Base-by-base conservation (phyloP, 1,140 invertebrate species). In the Plodia interpunctella region DNA sequence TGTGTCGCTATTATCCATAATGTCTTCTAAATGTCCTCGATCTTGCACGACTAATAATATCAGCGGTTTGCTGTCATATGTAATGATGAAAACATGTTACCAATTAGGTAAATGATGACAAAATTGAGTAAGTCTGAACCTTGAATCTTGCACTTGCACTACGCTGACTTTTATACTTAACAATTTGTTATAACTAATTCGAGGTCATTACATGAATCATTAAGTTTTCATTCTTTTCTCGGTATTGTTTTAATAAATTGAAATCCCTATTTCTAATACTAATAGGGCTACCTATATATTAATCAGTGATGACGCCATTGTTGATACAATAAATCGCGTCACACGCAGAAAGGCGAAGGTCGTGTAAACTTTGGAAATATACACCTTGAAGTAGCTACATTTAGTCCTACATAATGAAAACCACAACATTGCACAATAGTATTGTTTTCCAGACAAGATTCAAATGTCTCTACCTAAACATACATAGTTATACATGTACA, bases 361-460 rank as follows among this genome's bases (percentile, higher is more conserved):
- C 76, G 68, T 65, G 66, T 70, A 76, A 77, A 71, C 69, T 72
- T 75, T 59, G 64, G 70, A 76, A 78, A 78, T 72, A 70, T 73
- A 66, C 63, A 58, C 57, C 58, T 71, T 74, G 56, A 72, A 72
- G 66, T 73, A 9, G 9, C 3, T 9, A 68, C 64, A 73, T 71
- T 76, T 15, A 44, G 38, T 44, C 38, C 13, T n/a, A 44, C 38
- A 44, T 44, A 44, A 44, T 44, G 38, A 15, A n/a, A 44, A 44
- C 38, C 38, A 44, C 38, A 44, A 44, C 15, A 44, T 44, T 44
- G 13, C 38, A 44, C 38, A 44, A 44, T n/a, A 44, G 38, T 44
- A 44, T 44, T 44, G 38, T 44, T 44, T 44, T 44, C 6, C 38
- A 44, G 13, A 17, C 15, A 44, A 44, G 38, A 44, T 44, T 44